Base-by-base conservation (phyloP, 2,113 vertebrate genomes). In the Cephalophus harveyi region DNA sequence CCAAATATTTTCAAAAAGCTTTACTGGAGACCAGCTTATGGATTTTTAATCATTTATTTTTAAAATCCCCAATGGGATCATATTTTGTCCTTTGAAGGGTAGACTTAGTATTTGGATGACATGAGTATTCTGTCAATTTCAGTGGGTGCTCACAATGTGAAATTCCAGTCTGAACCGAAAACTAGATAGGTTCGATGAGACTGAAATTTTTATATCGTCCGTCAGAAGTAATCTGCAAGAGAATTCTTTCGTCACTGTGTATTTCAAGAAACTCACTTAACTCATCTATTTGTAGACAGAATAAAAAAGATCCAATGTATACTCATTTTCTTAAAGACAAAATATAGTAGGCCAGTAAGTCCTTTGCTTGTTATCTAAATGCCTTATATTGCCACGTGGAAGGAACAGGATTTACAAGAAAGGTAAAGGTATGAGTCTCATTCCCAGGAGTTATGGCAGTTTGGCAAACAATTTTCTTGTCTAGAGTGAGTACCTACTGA, bases 1-100 rank as follows among this genome's bases (percentile, higher is more conserved):
- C 12, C 28, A 96, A 87, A 87, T 46, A 94, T 87, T 96, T 97
- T 62, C 88, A 25, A 92, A 94, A 97, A 90, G 19, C 40, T 92
- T 94, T 96, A 87, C 15, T 67, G 50, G 97, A 93, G n/a, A 91
- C 11, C 90, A 19, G 10, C 71, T 60, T 95, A 88, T 43, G 21
- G 46, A 52, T 84, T 96, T 95, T 15, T 3, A 79, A 55, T 64
- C 1, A 86, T 40, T 86, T 95, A 52, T 95, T 88, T 90, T 92
- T 50, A 79, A 60, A 87, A 91, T 57, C 5, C 40, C 5, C 46
- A 81, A 52, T 48, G 25, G 43, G 59, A 86, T 64, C 83, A 55
- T 71, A 97, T 64, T 67, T 93, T 78, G 27, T 78, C 10, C 50
- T 40, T 79, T 90, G 10, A 97, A 96, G 30, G 16, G 78, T 50